Conservation (phyloP, 2,113 vertebrate genomes). For the Zosterops hypoxanthus region DNA sequence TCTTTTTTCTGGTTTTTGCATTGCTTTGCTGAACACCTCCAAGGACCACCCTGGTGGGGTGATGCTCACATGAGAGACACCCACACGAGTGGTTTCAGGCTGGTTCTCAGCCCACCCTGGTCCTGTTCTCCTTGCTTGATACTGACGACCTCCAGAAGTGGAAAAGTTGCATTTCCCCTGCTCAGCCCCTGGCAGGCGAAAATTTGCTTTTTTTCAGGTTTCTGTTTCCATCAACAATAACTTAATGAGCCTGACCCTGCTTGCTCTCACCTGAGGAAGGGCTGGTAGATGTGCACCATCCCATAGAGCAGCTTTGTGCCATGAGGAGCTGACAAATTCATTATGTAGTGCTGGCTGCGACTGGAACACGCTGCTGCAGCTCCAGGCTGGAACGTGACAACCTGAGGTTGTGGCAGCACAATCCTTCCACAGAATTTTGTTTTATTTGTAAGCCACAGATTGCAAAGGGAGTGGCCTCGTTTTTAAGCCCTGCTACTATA, state of each 20-base stretch:
- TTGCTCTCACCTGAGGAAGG: not conserved
- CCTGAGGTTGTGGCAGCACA: not conserved
- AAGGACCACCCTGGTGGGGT: not conserved
- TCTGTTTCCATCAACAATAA: not conserved
- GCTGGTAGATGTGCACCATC: not conserved
- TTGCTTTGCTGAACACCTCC: not conserved
- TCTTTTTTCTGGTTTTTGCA: not conserved
- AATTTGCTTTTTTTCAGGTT: not conserved
- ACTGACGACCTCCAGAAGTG: fast-evolving
- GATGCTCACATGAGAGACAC: fast-evolving
- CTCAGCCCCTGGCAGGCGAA: not conserved
- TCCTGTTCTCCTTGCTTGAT: not conserved
- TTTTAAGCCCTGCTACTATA: not conserved
- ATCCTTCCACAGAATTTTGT: not conserved
- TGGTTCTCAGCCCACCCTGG: not conserved
- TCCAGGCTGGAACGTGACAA: not conserved
- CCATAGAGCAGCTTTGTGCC: not conserved
- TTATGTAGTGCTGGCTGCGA: not conserved
- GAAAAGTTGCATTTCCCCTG: not conserved
- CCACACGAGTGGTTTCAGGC: fast-evolving
- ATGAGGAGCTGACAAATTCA: not conserved
- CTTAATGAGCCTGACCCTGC: not conserved
- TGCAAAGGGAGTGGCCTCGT: not conserved
- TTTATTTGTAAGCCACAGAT: not conserved
- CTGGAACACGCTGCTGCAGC: not conserved